Percentiles rank a stretch among this genome's conserved stretches.
Conservation (phyloP, 2,797 vertebrate species). For the Galaxias olidus region DNA sequence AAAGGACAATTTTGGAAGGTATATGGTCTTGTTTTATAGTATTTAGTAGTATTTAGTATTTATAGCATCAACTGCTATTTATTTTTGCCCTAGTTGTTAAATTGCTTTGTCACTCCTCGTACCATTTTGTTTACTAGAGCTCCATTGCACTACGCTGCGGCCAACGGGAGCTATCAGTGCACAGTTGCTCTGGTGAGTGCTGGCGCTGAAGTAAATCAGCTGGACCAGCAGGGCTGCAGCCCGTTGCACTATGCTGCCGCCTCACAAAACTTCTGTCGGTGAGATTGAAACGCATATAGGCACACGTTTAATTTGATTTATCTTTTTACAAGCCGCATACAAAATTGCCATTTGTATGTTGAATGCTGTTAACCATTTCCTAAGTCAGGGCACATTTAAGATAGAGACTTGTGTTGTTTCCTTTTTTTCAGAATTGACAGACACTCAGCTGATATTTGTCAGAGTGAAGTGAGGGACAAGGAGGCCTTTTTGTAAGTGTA, state of each 20-base stretch:
- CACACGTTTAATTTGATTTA: no score
- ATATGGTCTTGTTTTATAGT: conserved; percentile 8
- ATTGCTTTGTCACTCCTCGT: not conserved
- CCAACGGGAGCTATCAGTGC: conserved; percentile 84
- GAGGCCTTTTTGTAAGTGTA: conserved; percentile 91
- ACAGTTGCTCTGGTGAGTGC: conserved; percentile 79
- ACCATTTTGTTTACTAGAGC: conserved; percentile 60
- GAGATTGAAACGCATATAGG: conserved; percentile 19
- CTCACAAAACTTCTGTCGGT: conserved; percentile 83
- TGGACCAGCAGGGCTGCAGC: conserved; percentile 81
- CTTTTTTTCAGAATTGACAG: conserved; percentile 72
- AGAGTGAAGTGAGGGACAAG: conserved; percentile 81
- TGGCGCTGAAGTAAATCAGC: conserved; percentile 78
- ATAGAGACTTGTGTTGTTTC: conserved; percentile 15
- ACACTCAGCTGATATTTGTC: conserved; percentile 72
- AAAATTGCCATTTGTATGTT: no score
- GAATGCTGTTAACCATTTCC: not conserved
- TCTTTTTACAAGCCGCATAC: no score
- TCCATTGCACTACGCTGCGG: conserved; percentile 84
- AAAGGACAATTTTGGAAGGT: conserved; percentile 85
- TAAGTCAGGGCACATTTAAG: not conserved
- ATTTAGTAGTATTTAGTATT: no score
- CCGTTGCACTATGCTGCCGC: conserved; percentile 85
- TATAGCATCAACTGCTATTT: not conserved
- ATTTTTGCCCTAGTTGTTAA: not conserved